Evolutionary conservation across 2,888 invertebrate genomes (phyloP).

Genomic region (Polylopha cassiicola): DNA sequence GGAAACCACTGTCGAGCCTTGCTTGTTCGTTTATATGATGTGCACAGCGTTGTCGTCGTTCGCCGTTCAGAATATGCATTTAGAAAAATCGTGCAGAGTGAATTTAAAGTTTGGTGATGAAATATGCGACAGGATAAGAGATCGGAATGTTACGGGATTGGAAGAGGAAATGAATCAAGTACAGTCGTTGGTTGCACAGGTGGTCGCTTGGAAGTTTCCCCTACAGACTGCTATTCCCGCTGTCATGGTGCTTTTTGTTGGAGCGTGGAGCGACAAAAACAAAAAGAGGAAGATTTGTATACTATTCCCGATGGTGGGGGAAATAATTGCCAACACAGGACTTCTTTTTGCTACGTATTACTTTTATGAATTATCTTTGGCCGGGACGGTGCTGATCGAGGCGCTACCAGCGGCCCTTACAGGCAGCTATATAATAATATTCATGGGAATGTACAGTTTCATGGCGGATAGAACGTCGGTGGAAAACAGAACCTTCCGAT

Average conservation of each 20-base stretch:
- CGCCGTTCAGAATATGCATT: conserved; percentile 75
- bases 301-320: conserved; percentile 75
- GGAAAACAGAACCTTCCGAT: conserved; percentile 79
- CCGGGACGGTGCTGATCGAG: conserved; percentile 72
- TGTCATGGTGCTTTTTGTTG: conserved; percentile 75
- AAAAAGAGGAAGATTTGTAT: conserved; percentile 78
- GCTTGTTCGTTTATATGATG: conserved; percentile 80
- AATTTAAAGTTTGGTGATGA: conserved; percentile 70
- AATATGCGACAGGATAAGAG: conserved; percentile 70
- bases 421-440: conserved; percentile 78
- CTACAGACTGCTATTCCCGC: conserved; percentile 78
- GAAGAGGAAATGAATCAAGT: conserved; percentile 60
- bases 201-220: conserved; percentile 77
- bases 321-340: conserved; percentile 72
- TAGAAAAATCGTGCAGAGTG: conserved; percentile 78
- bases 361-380: conserved; percentile 71
- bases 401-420: conserved; percentile 77
- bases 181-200: conserved; percentile 70
- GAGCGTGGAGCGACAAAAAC: conserved; percentile 80
- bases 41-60: conserved; percentile 81
- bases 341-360: conserved; percentile 75
- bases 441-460: conserved; percentile 80
- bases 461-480: conserved; percentile 77
- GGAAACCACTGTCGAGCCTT: conserved; percentile 80
- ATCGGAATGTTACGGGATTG: conserved; percentile 61